These are phyloP conservation scores for Schlechtendalia chinensis DNA, from an alignment of 1,140 invertebrate species.

Conservation along the genomic window DNA sequence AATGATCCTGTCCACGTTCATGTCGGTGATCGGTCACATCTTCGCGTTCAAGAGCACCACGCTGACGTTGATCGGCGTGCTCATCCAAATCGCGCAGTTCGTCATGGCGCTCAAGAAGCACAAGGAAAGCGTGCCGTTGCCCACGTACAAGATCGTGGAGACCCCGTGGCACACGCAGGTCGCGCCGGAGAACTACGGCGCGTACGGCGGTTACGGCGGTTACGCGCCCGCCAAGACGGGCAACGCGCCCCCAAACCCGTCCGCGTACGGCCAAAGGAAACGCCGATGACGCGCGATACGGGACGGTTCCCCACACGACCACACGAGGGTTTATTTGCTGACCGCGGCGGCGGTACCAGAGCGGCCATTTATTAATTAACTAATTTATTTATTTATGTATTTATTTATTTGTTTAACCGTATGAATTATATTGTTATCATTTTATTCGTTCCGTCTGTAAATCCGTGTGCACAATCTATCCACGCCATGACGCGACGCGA, in stretches of 20 bases:
- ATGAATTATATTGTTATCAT: too few species aligned
- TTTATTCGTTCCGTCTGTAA: too few species aligned
- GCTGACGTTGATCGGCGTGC: conserved; percentile 11
- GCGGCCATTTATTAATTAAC: too few species aligned
- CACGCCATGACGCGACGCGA: too few species aligned
- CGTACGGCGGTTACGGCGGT: neutral
- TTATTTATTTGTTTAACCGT: too few species aligned
- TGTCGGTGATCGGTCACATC: neutral
- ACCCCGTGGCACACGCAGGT: conserved; percentile 26
- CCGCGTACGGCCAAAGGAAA: neutral
- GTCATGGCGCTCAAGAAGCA: conserved; percentile 25
- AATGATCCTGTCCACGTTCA: neutral
- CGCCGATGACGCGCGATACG: too few species aligned
- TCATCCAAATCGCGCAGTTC: conserved; percentile 33
- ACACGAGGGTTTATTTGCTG: too few species aligned
- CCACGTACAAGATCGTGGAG: conserved; percentile 24
- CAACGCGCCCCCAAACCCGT: too few species aligned
- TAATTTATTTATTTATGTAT: too few species aligned
- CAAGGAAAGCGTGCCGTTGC: neutral
- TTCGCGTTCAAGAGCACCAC: conserved; percentile 22
- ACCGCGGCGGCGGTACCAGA: too few species aligned
- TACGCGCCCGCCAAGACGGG: neutral
- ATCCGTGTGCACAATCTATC: too few species aligned
- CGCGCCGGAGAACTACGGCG: neutral
- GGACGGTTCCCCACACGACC: too few species aligned